These are phyloP conservation scores for Lepidocyrtinus sp. DNA, from an alignment of 2,888 invertebrate species.

Conservation along the genomic window DNA sequence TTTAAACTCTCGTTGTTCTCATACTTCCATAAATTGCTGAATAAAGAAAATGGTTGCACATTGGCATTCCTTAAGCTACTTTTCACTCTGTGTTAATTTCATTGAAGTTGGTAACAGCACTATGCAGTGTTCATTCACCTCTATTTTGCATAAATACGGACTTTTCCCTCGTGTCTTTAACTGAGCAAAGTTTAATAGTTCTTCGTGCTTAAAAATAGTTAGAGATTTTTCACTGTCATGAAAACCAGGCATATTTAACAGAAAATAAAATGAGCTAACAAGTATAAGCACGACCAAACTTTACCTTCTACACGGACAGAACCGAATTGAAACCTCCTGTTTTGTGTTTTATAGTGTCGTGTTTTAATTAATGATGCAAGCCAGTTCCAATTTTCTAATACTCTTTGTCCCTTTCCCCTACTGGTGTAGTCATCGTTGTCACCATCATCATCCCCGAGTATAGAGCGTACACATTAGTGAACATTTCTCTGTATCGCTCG, in stretches of 20 bases:
- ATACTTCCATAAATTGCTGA: neutral
- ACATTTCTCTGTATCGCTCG: neutral
- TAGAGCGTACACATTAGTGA: neutral
- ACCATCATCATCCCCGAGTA: too few relatives aligned
- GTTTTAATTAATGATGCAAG: slow-evolving; percentile 62
- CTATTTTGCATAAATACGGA: neutral
- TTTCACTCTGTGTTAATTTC: neutral
- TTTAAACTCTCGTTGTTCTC: neutral
- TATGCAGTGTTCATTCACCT: neutral
- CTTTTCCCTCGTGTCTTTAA: neutral
- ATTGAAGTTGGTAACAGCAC: neutral
- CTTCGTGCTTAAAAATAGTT: too few relatives aligned
- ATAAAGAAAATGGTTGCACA: neutral
- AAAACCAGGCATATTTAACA: too few relatives aligned
- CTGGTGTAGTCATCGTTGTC: neutral
- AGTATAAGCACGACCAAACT: slow-evolving; percentile 26
- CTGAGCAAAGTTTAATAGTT: too few relatives aligned
- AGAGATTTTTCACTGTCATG: too few relatives aligned
- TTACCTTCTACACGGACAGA: slow-evolving; percentile 25
- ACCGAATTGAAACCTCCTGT: slow-evolving; percentile 59
- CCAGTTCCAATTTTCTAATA: slow-evolving; percentile 57
- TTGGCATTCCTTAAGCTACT: neutral
- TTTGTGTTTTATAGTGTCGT: slow-evolving; percentile 61
- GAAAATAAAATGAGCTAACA: slow-evolving; percentile 16
- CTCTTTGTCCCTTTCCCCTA: slow-evolving; percentile 39